Evolutionary conservation across 2,113 vertebrate genomes (phyloP), one percentile per base, ranked within the genome.

Genomic region (Sigmodon hispidus): DNA sequence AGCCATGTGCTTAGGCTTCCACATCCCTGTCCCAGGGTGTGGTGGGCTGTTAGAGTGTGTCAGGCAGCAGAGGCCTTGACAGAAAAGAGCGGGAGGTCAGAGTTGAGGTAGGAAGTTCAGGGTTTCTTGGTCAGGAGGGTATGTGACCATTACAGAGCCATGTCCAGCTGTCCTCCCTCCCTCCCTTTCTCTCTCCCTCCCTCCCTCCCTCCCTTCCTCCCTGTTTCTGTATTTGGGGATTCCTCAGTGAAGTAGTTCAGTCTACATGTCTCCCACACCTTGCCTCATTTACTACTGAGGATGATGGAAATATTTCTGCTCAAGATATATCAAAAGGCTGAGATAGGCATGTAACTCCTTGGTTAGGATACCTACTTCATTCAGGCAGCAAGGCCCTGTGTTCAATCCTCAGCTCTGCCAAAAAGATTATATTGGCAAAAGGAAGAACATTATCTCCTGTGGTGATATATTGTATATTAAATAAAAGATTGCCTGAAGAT

Each of bases 201-300:
- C 15, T 45, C 10, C 5, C 22, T 15, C 13, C 19, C 26, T 43
- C 83, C 17, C 6, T 24, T 5, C 13, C 7, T 70, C 0, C 21
- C n/a, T 10, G 69, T 77, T 19, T 43, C 29, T 43, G n/a, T 19
- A 24, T 7, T 59, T 73, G 43, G 5, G 7, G 75, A 3, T 61
- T 55, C 40, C n/a, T 79, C 2, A 8, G 16, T 19, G 7, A 4
- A 9, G 29, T 9, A 2, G 6, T 36, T 19, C 5, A 4, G 17
- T 15, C 75, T 34, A 0, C 3, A 3, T 24, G 61, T 57, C 52
- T 21, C 55, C 3, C 22, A 19, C 0, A 9, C 34, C 50, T 63
- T 50, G 13, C 50, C 0, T 1, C 52, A 13, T 70, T 55, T 22
- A 16, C 12, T 73, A 57, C 45, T 1, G 9, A 63, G 61, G 36